These are phyloP conservation scores for Philereme vetulata DNA, from an alignment of 2,888 invertebrate species.

Conservation along the genomic window DNA sequence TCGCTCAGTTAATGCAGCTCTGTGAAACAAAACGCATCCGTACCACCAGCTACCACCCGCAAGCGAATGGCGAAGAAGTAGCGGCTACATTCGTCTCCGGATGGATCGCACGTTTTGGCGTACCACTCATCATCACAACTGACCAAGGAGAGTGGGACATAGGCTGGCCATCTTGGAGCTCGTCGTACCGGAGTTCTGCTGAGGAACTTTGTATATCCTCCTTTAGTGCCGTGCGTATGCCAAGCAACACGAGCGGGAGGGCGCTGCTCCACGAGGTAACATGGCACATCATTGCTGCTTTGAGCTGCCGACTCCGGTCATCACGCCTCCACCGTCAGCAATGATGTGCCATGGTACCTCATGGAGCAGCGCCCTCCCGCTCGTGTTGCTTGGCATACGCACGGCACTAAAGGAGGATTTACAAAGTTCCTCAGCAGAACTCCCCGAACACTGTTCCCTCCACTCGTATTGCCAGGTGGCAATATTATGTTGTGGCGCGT, in stretches of 20 bases:
- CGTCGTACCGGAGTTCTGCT: conserved; percentile 9
- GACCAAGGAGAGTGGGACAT: neutral
- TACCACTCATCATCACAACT: too few species aligned
- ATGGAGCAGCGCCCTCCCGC: neutral
- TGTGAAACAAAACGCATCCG: too few species aligned
- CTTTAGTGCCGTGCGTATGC: conserved; percentile 7
- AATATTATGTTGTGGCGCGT: too few species aligned
- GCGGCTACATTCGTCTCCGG: too few species aligned
- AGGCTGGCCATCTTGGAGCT: neutral
- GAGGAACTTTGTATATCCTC: conserved; percentile 4
- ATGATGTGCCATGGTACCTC: conserved; percentile 7
- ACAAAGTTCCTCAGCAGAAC: conserved; percentile 3
- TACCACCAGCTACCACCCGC: neutral
- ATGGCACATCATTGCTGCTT: conserved; percentile 6
- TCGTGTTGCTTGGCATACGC: conserved; percentile 7
- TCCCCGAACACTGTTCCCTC: too few species aligned
- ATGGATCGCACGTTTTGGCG: too few species aligned
- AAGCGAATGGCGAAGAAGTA: conserved; percentile 1
- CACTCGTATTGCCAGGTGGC: too few species aligned
- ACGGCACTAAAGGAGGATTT: conserved; percentile 10
- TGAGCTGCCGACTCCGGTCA: neutral
- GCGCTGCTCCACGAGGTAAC: neutral
- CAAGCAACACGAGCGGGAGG: conserved; percentile 4
- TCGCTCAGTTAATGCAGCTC: too few species aligned
- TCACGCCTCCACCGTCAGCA: neutral